Base-by-base conservation (phyloP, 2,113 vertebrate species). In the Pterocles orientalis region DNA sequence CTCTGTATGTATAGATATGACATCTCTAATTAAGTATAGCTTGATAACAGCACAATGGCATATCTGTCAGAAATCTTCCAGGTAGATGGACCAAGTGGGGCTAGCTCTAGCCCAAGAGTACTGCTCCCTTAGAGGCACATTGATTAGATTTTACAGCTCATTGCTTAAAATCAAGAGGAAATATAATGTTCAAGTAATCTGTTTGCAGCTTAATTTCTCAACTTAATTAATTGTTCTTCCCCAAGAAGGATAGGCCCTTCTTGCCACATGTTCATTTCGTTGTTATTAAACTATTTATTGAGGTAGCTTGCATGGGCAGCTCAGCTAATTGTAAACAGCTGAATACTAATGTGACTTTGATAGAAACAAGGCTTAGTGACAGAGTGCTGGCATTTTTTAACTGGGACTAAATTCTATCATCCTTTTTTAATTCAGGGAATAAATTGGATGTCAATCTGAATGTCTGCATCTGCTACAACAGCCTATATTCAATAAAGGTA, bases 291-390 rank as follows among this genome's bases (percentile, higher is more conserved):
- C 77, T 76, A 34, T 94, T 95, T 92, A 84, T 66, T 78, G 82
- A 94, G 86, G 58, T 62, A 64, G 19, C 23, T 91, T 84, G 56
- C 86, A 72, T 60, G 70, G 78, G 34, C 89, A 93, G 47, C 60
- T 93, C 70, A 86, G 48, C 47, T 93, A 97, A 96, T 97, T 92
- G 64, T 91, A 87, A 95, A 94, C 95, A 95, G 92, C 79, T 95
- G 95, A 95, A 94, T 90, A 47, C 65, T 97, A 94, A 95, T 88
- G 26, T 76, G 81, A 84, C 69, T 95, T 94, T 92, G 93, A 92
- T 89, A 88, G 70, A 94, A 86, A n/a, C 48, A 94, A 95, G 36
- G 31, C 61, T 95, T 68, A 89, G 83, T 84, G 94, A 86, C 86
- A 94, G 86, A 95, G 23, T 34, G 48, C n/a, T 95, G 73, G 80